phyloP scores from a whole-genome alignment of 2,797 vertebrate genomes.

The Oreortyx pictus region DNA sequence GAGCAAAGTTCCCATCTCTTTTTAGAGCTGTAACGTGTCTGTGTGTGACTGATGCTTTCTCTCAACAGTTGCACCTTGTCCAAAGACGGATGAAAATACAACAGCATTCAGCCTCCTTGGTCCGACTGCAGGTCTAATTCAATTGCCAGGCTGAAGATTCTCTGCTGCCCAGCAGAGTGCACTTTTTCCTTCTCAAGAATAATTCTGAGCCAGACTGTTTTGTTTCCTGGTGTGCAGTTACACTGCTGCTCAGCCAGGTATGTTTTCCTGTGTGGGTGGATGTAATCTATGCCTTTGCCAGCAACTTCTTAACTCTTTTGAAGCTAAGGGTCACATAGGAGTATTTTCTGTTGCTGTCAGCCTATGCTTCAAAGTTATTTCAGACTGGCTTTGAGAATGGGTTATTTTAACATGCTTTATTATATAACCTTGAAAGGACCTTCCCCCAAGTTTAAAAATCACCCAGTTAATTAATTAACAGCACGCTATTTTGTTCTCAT shows the following conservation, averaged over 20 bases:
- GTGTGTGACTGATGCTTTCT: background rate
- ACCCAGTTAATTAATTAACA: conserved; percentile 23
- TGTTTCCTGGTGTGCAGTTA: background rate
- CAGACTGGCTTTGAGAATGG: conserved; percentile 50
- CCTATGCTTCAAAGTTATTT: conserved; percentile 57
- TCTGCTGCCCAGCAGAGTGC: background rate
- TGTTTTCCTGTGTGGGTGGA: conserved; percentile 63
- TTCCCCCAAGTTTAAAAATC: conserved; percentile 51
- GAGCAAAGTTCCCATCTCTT: background rate
- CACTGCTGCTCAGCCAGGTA: conserved; percentile 20
- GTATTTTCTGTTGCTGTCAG: conserved; percentile 32
- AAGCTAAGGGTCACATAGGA: conserved; percentile 22
- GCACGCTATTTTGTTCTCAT: conserved; percentile 26
- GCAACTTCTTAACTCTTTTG: conserved; percentile 61
- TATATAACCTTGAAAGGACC: conserved; percentile 34
- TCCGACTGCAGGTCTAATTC: background rate
- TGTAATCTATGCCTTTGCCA: conserved; percentile 59
- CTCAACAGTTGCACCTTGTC: background rate
- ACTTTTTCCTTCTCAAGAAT: background rate
- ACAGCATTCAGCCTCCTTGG: background rate
- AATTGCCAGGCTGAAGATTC: background rate
- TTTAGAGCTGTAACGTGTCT: background rate
- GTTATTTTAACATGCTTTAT: conserved; percentile 57
- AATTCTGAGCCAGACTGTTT: conserved; percentile 32
- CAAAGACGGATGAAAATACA: background rate